These are phyloP conservation scores for Drosophila monieri DNA, from an alignment of 2,888 invertebrate genomes.

Conservation along the genomic window DNA sequence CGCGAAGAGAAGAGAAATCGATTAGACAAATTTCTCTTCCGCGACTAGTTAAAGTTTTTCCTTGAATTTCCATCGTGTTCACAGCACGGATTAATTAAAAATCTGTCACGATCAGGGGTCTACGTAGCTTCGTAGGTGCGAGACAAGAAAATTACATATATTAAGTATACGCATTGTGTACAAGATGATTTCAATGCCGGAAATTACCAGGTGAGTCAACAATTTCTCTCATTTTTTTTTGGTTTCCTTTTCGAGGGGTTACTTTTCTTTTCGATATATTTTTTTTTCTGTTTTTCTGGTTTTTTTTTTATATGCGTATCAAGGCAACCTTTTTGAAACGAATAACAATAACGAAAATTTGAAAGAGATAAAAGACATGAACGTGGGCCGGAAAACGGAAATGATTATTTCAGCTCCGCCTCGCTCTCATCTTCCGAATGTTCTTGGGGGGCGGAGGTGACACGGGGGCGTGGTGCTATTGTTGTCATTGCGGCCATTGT, in stretches of 20 bases:
- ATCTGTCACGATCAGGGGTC: conserved; percentile 60
- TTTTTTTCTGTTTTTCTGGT: background rate
- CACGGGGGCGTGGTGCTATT: conserved; percentile 37
- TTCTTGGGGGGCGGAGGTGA: conserved; percentile 17
- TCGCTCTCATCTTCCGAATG: conserved; percentile 13
- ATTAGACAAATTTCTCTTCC: conserved; percentile 32
- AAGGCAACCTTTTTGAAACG: conserved; percentile 73
- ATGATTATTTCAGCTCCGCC: conserved; percentile 74
- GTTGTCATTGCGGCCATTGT: conserved; percentile 73
- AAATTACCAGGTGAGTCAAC: conserved; percentile 75
- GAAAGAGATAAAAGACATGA: conserved; percentile 73
- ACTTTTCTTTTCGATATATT: conserved; percentile 31
- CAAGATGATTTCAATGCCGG: conserved; percentile 58
- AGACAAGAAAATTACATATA: conserved; percentile 54
- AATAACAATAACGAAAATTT: conserved; percentile 76
- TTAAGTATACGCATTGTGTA: conserved; percentile 60
- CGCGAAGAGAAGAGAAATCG: conserved; percentile 36
- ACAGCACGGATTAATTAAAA: conserved; percentile 66
- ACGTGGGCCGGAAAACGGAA: conserved; percentile 72
- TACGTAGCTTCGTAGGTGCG: conserved; percentile 29
- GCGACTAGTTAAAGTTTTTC: conserved; percentile 48
- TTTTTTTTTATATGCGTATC: conserved; percentile 40
- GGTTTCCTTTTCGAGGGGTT: conserved; percentile 26
- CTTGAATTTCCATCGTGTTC: conserved; percentile 3
- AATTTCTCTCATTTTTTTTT: conserved; percentile 50